A percentile compares a stretch with the other conserved stretches of the same genome.
Conservation (phyloP, 2,113 vertebrate genomes). For the Muntiacus reevesi region DNA sequence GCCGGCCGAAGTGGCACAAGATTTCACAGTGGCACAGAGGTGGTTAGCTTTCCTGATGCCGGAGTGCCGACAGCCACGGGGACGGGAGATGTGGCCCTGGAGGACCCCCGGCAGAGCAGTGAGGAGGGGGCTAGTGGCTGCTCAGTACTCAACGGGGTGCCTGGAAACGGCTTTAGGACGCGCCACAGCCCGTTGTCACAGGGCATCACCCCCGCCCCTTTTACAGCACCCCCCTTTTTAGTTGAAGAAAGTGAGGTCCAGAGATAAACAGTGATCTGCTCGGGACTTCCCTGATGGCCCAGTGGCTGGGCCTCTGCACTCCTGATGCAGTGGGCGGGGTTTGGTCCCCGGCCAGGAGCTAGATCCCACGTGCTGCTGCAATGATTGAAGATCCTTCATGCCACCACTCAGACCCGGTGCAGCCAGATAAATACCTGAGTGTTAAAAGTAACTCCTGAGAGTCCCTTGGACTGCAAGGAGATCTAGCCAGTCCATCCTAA, state of each 20-base stretch:
- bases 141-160: rapidly evolving
- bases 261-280: neutral
- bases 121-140: neutral
- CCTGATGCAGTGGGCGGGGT: neutral
- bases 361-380: neutral
- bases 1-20: neutral
- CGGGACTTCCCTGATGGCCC: neutral
- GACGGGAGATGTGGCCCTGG: rapidly evolving
- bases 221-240: neutral
- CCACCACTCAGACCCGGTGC: neutral
- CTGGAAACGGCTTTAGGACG: neutral
- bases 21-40: neutral
- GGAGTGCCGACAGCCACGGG: rapidly evolving
- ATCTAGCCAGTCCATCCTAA: neutral
- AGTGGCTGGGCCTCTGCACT: neutral
- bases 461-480: neutral
- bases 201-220: neutral
- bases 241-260: neutral
- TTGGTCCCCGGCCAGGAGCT: neutral
- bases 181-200: no score
- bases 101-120: neutral
- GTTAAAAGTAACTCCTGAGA: neutral
- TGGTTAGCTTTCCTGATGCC: neutral
- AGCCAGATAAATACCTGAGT: neutral
- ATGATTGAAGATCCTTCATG: rapidly evolving